Percentiles rank a stretch among this genome's conserved stretches.
These are phyloP conservation scores for Drepana falcataria DNA, from an alignment of 2,888 invertebrate species.

Conservation along the genomic window DNA sequence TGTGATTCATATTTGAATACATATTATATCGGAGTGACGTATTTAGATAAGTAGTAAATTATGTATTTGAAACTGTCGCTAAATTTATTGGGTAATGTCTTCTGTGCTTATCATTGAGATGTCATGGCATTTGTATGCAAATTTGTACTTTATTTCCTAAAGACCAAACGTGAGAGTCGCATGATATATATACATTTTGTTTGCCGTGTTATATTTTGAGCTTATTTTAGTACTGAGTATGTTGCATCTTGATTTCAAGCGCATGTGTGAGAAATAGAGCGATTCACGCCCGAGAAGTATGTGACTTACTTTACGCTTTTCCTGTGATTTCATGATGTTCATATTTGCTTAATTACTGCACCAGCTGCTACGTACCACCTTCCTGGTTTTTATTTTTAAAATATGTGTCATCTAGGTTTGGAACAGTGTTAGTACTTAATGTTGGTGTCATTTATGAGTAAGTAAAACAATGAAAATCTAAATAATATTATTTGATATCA, in stretches of 20 bases:
- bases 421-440: neutral
- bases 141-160: constrained; percentile 65
- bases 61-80: constrained; percentile 65
- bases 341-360: constrained; percentile 71
- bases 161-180: constrained; percentile 78
- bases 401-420: constrained; percentile 13
- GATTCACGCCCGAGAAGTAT: constrained; percentile 28
- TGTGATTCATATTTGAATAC: constrained; percentile 22
- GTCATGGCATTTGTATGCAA: constrained; percentile 39
- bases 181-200: constrained; percentile 57
- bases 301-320: constrained; percentile 59
- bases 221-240: constrained; percentile 48
- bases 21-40: constrained; percentile 53
- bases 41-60: constrained; percentile 40
- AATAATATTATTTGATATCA: too few relatives aligned
- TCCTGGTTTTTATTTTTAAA: constrained; percentile 30
- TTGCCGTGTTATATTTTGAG: constrained; percentile 54
- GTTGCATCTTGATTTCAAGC: constrained; percentile 59
- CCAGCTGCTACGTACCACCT: constrained; percentile 49
- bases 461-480: too few relatives aligned
- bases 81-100: constrained; percentile 76
- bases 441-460: too few relatives aligned
- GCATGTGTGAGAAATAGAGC: constrained; percentile 75
- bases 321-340: constrained; percentile 75
- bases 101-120: constrained; percentile 37